phyloP scores from a whole-genome alignment of 2,797 vertebrate species.

The Notamacropus eugenii region DNA sequence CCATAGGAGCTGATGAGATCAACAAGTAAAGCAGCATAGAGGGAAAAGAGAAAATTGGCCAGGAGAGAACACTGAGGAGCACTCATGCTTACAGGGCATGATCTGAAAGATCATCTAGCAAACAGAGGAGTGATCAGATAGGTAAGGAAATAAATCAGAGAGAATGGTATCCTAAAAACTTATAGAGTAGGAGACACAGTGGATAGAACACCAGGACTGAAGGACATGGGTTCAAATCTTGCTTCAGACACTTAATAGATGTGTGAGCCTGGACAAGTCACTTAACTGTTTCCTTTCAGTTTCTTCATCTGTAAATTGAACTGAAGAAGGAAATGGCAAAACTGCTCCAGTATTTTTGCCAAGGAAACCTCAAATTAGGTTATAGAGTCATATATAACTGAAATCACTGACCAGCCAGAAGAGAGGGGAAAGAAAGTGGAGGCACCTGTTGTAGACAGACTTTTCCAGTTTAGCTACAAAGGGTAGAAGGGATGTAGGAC shows the following conservation, averaged over 20 bases:
- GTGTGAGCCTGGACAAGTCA: background rate
- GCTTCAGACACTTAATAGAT: background rate
- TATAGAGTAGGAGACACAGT: background rate
- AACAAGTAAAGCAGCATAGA: background rate
- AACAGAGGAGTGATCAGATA: background rate
- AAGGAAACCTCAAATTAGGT: background rate
- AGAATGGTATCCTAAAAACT: background rate
- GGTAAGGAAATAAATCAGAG: background rate
- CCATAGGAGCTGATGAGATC: background rate
- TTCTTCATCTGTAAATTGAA: background rate
- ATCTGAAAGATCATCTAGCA: background rate
- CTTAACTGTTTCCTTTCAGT: background rate
- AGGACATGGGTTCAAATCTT: background rate
- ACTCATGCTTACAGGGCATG: background rate
- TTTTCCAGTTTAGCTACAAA: background rate
- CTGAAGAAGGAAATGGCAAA: background rate
- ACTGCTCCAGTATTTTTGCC: background rate
- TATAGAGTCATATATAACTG: background rate
- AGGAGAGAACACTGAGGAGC: background rate
- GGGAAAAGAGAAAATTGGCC: background rate
- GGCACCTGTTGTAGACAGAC: background rate
- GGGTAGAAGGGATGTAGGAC: background rate
- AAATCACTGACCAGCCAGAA: background rate
- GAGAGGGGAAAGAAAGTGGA: background rate
- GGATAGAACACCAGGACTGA: background rate